phyloP scores from a whole-genome alignment of 2,888 invertebrate species.

The Drosophila planitibia region DNA sequence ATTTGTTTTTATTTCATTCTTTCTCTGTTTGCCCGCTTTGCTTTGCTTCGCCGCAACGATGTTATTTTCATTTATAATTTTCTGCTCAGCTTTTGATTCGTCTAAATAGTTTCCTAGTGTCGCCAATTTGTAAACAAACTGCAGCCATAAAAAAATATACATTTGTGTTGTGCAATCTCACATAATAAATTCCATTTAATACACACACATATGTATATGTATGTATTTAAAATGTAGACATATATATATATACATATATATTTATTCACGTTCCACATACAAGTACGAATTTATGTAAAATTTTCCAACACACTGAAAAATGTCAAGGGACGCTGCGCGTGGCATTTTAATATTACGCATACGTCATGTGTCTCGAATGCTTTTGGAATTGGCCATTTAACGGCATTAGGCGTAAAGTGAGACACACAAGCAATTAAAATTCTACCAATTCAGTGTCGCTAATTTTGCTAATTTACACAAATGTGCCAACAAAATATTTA shows the following conservation, averaged over 20 bases:
- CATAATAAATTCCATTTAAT: constrained; percentile 36
- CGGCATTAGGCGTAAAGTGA: constrained; percentile 28
- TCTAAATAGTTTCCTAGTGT: constrained; percentile 73
- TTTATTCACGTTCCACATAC: neutral
- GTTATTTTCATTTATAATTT: constrained; percentile 28
- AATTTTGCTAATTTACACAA: constrained; percentile 25
- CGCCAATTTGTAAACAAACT: constrained; percentile 80
- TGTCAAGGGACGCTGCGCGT: constrained; percentile 64
- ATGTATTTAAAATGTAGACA: constrained; percentile 10
- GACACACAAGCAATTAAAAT: constrained; percentile 16
- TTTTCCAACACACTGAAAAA: constrained; percentile 43
- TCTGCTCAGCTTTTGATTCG: constrained; percentile 45
- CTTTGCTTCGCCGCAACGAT: constrained; percentile 18
- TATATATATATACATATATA: constrained; percentile 9
- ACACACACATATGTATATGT: constrained; percentile 9
- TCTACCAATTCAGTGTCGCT: constrained; percentile 25
- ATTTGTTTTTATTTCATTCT: constrained; percentile 70
- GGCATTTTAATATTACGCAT: constrained; percentile 66
- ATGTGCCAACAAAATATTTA: neutral
- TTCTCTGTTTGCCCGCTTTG: constrained; percentile 25
- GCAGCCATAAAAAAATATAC: constrained; percentile 54
- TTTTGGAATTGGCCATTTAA: constrained; percentile 62
- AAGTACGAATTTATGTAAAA: constrained; percentile 17
- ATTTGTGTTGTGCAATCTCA: constrained; percentile 52
- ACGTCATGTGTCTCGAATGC: constrained; percentile 61